Conservation (phyloP, 2,797 vertebrate genomes). For the Chelonia mydas region DNA sequence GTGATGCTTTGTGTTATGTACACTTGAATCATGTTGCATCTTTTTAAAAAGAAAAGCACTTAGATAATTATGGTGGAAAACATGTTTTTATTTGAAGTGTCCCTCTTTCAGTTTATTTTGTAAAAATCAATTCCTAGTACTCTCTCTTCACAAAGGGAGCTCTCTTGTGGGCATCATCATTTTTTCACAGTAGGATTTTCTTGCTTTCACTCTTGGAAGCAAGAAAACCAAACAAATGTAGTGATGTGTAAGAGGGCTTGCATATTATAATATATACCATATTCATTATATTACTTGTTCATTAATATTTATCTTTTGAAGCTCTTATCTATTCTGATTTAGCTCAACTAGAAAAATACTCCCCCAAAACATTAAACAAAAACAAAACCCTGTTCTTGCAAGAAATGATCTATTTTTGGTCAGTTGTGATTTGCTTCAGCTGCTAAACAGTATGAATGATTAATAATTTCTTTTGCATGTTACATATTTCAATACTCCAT, state of each 20-base stretch:
- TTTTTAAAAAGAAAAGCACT: background rate
- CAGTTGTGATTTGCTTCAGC: background rate
- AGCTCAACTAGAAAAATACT: background rate
- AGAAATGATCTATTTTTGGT: slow-evolving; percentile 3
- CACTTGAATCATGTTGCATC: background rate
- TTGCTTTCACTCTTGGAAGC: background rate
- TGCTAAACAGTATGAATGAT: background rate
- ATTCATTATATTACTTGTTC: background rate
- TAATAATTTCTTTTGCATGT: background rate
- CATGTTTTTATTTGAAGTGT: background rate
- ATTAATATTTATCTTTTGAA: background rate
- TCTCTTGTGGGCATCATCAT: background rate
- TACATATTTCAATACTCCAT: background rate
- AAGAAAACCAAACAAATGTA: background rate
- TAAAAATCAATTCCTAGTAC: background rate
- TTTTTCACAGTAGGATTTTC: background rate
- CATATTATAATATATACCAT: background rate
- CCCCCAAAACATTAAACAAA: background rate
- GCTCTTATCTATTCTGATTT: background rate
- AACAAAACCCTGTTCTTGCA: background rate
- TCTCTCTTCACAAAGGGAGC: background rate
- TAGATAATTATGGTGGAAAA: background rate
- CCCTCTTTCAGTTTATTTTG: background rate
- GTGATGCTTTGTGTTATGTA: background rate
- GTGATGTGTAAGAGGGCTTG: background rate